A percentile compares a stretch with the other conserved stretches of the same genome.
Evolutionary conservation across 2,797 vertebrate genomes (phyloP).

Genomic region (Antrozous pallidus): DNA sequence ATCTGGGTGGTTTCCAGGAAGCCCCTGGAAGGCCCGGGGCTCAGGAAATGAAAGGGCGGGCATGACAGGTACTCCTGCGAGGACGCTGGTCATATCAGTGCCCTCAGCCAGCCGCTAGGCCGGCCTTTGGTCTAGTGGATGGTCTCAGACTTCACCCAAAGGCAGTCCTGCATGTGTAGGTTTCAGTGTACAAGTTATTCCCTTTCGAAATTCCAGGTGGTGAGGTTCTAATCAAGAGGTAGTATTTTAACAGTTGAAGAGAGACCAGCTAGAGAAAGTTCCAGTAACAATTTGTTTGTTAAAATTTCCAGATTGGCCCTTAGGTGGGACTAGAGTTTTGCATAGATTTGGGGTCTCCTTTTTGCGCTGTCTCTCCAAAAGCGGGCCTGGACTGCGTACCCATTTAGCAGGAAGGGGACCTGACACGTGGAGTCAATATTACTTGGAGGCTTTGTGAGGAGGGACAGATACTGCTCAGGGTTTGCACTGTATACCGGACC

Average conservation of each 20-base stretch:
- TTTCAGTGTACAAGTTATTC: background rate
- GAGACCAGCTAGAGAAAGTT: background rate
- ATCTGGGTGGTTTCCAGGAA: background rate
- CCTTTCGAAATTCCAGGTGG: background rate
- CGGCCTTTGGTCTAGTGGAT: background rate
- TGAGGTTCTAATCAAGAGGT: background rate
- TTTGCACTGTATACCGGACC: background rate
- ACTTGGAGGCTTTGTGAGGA: background rate
- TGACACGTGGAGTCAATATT: rapidly evolving
- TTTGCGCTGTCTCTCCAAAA: background rate
- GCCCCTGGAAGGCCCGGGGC: background rate
- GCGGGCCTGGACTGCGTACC: too few relatives aligned
- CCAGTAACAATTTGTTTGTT: background rate
- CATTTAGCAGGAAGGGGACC: too few relatives aligned
- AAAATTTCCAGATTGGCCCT: background rate
- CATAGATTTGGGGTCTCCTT: background rate
- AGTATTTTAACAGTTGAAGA: background rate
- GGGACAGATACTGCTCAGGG: background rate
- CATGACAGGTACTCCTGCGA: rapidly evolving
- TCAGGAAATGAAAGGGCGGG: background rate
- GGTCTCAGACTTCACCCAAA: background rate
- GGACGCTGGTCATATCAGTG: background rate
- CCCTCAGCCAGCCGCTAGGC: background rate
- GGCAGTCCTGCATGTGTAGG: background rate
- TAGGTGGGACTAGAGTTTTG: background rate